phyloP scores from a whole-genome alignment of 2,888 invertebrate species.

The Leucania comma region DNA sequence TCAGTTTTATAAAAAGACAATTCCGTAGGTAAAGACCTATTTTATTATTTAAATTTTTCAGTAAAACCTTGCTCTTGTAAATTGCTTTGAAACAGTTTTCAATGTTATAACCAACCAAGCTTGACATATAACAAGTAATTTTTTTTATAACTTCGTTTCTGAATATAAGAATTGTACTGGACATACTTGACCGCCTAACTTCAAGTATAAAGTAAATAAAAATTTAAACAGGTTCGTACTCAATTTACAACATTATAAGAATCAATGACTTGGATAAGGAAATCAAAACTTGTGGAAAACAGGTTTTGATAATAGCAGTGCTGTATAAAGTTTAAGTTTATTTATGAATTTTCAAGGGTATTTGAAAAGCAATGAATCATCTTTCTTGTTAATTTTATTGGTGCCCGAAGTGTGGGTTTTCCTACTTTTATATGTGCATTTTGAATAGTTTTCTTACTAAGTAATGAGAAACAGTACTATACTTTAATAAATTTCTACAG shows the following conservation, averaged over 20 bases:
- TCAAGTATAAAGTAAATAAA: neutral
- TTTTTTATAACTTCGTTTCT: neutral
- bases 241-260: neutral
- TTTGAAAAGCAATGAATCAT: conserved; percentile 22
- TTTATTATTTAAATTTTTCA: neutral
- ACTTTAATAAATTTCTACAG: too few relatives aligned
- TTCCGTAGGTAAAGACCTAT: too few relatives aligned
- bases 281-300: conserved; percentile 28
- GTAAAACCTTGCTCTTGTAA: neutral
- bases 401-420: neutral
- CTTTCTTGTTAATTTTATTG: conserved; percentile 19
- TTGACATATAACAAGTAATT: neutral
- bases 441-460: neutral
- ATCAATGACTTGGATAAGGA: conserved; percentile 19
- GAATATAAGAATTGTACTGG: neutral
- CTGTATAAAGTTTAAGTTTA: neutral
- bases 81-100: neutral
- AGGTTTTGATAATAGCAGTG: conserved; percentile 25
- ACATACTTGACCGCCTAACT: too few relatives aligned
- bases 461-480: neutral
- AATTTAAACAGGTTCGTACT: neutral
- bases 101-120: conserved; percentile 2
- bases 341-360: conserved; percentile 33
- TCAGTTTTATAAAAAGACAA: too few relatives aligned
- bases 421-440: neutral